phyloP scores from a whole-genome alignment of 1,140 invertebrate species.

The Andricus grossulariae region DNA sequence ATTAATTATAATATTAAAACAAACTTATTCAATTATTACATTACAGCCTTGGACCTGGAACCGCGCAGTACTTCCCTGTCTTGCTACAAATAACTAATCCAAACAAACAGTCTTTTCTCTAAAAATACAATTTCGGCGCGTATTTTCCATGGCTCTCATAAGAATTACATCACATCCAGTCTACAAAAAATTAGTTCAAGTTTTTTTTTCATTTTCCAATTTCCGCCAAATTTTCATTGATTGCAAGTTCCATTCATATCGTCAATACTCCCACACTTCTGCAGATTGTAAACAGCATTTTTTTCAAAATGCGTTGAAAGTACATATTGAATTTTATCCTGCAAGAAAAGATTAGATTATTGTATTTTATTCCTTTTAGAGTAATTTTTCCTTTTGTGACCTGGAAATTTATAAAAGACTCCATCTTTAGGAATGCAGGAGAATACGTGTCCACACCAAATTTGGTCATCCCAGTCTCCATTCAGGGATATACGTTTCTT shows the following conservation, averaged over 20 bases:
- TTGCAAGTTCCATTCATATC: neutral
- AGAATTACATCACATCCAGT: conserved; percentile 12
- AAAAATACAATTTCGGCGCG: conserved; percentile 44
- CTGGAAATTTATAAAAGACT: conserved; percentile 28
- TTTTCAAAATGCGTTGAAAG: neutral
- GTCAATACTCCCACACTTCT: neutral
- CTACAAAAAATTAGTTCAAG: conserved; percentile 11
- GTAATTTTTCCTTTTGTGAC: conserved; percentile 6
- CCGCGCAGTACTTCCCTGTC: conserved; percentile 38
- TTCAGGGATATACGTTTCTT: conserved; percentile 56
- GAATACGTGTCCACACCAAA: conserved; percentile 67
- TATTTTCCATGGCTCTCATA: conserved; percentile 26
- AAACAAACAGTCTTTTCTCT: conserved; percentile 54
- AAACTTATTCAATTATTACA: neutral
- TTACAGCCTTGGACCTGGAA: neutral
- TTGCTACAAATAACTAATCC: conserved; percentile 56
- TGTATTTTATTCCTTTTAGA: neutral
- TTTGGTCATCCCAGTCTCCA: conserved; percentile 66
- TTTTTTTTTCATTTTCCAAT: neutral
- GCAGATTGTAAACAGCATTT: neutral
- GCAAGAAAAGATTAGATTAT: neutral
- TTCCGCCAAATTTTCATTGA: neutral
- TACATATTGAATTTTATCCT: neutral
- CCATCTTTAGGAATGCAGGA: conserved; percentile 38
- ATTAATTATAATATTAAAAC: neutral